These are phyloP conservation scores for Podabrus alpinus DNA, from an alignment of 2,888 invertebrate species.

Conservation along the genomic window DNA sequence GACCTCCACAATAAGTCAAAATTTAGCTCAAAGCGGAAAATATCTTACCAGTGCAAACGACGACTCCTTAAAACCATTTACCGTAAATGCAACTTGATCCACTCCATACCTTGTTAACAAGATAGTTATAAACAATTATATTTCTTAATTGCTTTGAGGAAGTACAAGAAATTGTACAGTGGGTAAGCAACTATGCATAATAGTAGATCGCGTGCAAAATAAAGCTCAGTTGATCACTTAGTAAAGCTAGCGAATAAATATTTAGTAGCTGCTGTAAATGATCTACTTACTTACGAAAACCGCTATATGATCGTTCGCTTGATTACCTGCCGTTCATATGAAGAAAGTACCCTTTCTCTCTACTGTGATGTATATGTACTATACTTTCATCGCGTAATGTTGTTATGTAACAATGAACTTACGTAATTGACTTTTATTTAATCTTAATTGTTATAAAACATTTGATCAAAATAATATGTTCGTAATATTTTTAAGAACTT, in stretches of 20 bases:
- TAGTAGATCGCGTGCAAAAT: constrained; percentile 6
- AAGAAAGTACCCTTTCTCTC: constrained; percentile 30
- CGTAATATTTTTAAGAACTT: no score
- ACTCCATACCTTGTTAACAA: background rate
- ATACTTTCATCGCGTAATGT: constrained; percentile 24
- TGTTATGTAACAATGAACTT: background rate
- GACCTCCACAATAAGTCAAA: background rate
- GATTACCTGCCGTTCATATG: constrained; percentile 11
- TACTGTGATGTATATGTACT: constrained; percentile 7
- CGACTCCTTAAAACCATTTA: background rate
- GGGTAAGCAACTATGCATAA: background rate
- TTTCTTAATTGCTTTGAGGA: background rate
- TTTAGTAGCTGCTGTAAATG: constrained; percentile 11
- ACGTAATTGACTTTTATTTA: background rate
- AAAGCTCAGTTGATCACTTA: constrained; percentile 11
- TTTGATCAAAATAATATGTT: background rate
- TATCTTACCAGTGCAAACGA: background rate
- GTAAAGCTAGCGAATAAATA: constrained; percentile 16
- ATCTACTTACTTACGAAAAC: constrained; percentile 23
- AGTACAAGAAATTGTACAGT: background rate
- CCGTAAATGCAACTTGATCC: background rate
- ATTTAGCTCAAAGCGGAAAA: background rate
- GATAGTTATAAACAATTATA: background rate
- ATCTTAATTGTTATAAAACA: background rate
- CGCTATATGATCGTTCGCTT: constrained; percentile 20